Conservation (phyloP, 2,888 invertebrate genomes). For the Argynnis bischoffii region DNA sequence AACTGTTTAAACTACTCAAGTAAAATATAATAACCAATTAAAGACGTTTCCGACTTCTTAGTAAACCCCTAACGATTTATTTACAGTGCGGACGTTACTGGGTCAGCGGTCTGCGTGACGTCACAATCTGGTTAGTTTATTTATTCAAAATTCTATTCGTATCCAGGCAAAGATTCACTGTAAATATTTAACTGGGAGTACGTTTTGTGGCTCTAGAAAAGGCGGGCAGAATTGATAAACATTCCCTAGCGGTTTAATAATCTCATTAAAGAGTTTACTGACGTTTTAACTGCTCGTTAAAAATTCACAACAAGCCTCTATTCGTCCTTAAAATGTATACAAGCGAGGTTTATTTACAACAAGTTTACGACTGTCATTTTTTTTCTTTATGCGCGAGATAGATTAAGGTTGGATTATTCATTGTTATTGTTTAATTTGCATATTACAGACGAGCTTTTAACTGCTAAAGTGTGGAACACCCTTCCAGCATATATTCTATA, state of each 20-base stretch:
- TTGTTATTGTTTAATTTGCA: too few species aligned
- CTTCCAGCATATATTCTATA: too few species aligned
- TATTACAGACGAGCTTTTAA: too few species aligned
- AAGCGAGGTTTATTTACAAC: conserved; percentile 36
- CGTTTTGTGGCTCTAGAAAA: conserved; percentile 29
- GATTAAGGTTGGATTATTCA: too few species aligned
- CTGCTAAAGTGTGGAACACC: too few species aligned
- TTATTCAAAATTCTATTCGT: conserved; percentile 37
- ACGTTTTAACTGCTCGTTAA: conserved; percentile 70
- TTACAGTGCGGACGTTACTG: conserved; percentile 32
- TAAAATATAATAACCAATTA: conserved; percentile 10
- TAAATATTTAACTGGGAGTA: conserved; percentile 36
- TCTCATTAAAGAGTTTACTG: conserved; percentile 72
- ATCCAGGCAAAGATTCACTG: conserved; percentile 34
- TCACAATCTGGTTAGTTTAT: conserved; percentile 38
- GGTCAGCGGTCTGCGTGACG: conserved; percentile 38
- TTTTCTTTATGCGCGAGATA: conserved; percentile 2
- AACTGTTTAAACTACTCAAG: not conserved
- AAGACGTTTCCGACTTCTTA: conserved; percentile 22
- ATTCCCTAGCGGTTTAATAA: conserved; percentile 58
- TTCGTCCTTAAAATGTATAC: conserved; percentile 51
- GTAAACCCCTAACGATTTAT: conserved; percentile 21
- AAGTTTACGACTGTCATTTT: conserved; percentile 34
- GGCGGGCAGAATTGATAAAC: conserved; percentile 44
- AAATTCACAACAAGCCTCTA: conserved; percentile 64